Evolutionary conservation across 2,113 vertebrate genomes (phyloP).

Genomic region (Empidonax traillii): DNA sequence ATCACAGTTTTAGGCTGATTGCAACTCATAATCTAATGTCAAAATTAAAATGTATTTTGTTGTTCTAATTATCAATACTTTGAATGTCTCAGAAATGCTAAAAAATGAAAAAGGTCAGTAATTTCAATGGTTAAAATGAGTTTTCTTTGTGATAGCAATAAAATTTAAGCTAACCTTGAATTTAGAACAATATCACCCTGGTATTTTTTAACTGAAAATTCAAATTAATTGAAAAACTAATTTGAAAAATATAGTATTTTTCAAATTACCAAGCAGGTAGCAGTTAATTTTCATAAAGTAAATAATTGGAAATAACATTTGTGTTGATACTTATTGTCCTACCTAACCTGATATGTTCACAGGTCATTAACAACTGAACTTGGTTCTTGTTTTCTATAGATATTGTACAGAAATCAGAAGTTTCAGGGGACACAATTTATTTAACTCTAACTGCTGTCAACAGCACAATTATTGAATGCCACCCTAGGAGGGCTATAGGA

Average conservation of each 20-base stretch:
- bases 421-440: neutral
- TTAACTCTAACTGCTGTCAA: neutral
- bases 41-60: neutral
- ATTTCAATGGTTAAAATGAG: accelerated
- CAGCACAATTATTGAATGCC: neutral
- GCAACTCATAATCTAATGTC: neutral
- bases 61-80: neutral
- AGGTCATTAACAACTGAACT: neutral
- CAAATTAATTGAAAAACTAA: no score
- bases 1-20: neutral
- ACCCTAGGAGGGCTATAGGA: neutral
- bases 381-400: neutral
- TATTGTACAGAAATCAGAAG: neutral
- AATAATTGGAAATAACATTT: neutral
- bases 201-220: no score
- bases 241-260: neutral
- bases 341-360: accelerated
- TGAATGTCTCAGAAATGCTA: neutral
- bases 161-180: neutral
- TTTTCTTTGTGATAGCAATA: neutral
- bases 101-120: neutral
- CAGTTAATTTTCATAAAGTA: neutral
- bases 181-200: neutral
- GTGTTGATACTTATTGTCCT: accelerated
- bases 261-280: neutral